These are phyloP conservation scores for Clinocottus analis DNA, from an alignment of 2,113 vertebrate genomes.

Conservation along the genomic window DNA sequence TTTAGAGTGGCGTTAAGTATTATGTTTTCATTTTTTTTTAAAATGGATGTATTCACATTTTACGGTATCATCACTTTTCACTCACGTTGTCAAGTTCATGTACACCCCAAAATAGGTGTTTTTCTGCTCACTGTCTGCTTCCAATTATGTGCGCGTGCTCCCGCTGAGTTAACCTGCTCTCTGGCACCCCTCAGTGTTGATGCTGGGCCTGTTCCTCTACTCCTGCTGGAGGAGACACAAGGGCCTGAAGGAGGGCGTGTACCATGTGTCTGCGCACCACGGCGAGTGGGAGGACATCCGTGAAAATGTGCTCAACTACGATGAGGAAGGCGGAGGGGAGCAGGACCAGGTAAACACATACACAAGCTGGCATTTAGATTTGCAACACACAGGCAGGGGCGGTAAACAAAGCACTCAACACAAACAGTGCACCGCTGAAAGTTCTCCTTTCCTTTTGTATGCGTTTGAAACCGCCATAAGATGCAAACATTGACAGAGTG, in stretches of 20 bases:
- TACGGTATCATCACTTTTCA: conserved; percentile 3
- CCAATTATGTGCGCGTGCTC: conserved; percentile 31
- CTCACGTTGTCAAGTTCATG: conserved; percentile 33
- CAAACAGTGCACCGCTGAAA: background rate
- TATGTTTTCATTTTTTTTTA: conserved; percentile 8
- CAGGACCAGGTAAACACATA: conserved; percentile 86
- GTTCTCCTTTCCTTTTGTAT: background rate
- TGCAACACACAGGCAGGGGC: background rate
- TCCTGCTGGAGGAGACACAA: conserved; percentile 85
- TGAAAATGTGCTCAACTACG: conserved; percentile 91
- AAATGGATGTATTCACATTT: background rate
- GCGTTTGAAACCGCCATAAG: conserved; percentile 6
- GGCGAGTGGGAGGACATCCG: conserved; percentile 90
- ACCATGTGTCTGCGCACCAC: conserved; percentile 81
- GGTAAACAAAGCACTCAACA: background rate
- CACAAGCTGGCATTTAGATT: background rate
- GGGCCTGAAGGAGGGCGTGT: conserved; percentile 82
- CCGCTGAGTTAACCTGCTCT: conserved; percentile 62
- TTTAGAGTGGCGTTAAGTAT: background rate
- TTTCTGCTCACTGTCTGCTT: conserved; percentile 31
- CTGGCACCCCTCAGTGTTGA: conserved; percentile 84
- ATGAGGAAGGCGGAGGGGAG: conserved; percentile 92
- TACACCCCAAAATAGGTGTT: conserved; percentile 26
- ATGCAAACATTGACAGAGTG: background rate
- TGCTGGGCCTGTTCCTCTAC: conserved; percentile 86